phyloP scores from a whole-genome alignment of 1,140 invertebrate species.

The Ylistrum balloti region DNA sequence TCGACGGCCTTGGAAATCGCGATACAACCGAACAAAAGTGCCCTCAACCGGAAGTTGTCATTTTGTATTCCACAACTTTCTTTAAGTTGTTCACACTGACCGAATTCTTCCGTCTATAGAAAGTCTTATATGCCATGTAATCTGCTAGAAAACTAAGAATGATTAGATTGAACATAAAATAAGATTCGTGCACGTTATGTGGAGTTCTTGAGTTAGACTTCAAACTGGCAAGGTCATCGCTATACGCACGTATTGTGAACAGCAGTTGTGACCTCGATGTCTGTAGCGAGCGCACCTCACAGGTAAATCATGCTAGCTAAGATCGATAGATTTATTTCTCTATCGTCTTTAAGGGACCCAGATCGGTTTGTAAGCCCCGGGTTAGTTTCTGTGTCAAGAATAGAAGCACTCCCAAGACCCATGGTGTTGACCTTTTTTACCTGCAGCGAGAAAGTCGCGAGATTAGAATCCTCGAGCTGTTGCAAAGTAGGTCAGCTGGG shows the following conservation, averaged over 20 bases:
- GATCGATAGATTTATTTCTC: neutral
- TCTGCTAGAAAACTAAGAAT: neutral
- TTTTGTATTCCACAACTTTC: neutral
- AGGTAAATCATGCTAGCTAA: neutral
- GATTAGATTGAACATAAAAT: neutral
- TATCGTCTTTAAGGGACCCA: neutral
- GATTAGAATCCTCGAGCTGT: conserved; percentile 30
- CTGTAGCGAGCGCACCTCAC: neutral
- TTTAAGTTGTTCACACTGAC: neutral
- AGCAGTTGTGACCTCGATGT: neutral
- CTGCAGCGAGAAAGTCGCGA: neutral
- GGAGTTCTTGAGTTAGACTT: neutral
- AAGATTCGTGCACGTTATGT: neutral
- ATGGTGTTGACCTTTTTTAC: conserved; percentile 5
- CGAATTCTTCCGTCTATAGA: neutral
- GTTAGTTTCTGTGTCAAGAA: conserved; percentile 5
- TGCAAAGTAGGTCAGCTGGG: conserved; percentile 1
- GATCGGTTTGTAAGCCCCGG: neutral
- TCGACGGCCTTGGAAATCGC: neutral
- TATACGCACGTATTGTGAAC: neutral
- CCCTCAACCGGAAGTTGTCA: neutral
- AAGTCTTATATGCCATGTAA: neutral
- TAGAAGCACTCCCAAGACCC: neutral
- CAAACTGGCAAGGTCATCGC: neutral
- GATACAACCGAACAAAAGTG: neutral